Base-by-base conservation (phyloP, 2,113 vertebrate genomes). In the Scatophagus argus region DNA sequence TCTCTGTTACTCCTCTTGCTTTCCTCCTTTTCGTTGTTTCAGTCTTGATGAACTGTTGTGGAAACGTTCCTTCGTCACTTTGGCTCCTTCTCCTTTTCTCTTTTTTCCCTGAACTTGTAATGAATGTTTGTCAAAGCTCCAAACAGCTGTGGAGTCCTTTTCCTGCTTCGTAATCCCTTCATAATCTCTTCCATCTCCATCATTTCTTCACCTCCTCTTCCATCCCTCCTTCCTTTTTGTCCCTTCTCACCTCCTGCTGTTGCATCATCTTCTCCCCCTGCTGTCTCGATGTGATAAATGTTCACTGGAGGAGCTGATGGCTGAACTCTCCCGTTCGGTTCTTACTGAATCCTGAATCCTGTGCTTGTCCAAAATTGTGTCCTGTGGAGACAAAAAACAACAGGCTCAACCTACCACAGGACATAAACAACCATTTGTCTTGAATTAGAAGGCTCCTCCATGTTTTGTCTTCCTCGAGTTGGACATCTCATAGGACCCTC, bases 101-200 rank as follows among this genome's bases (percentile, higher is more conserved):
- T 6, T 21, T 44, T 27, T 32, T 66, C 47, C 14, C 5, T 11
- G 27, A 64, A 55, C 16, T 41, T 36, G 14, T 67, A 34, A 51
- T 59, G 27, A 49, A 46, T 54, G 72, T 81, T 73, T 81, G 79
- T 86, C 76, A 44, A 49, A 34, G 36, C 19, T 86, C 80, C 77
- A 80, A 80, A 67, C 81, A 86, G 58, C 70, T 84, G 74, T 8
- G 17, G 61, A 64, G 19, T 65, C 21, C 1, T 31, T 36, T 4
- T 59, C 61, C 52, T 77, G 54, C 44, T 69, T 5, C 41, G 10
- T 44, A 14, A 4, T 65, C 27, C 54, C 38, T 63, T 19, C 41
- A 5, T 52, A 31, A 69, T 62, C 41, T 56, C 49, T 49, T 43
- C 43, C 27, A 25, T 27, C 38, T 36, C 34, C 72, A 59, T 79